Evolutionary conservation across 2,113 vertebrate species (phyloP).

Genomic region (Epinephelus lanceolatus): DNA sequence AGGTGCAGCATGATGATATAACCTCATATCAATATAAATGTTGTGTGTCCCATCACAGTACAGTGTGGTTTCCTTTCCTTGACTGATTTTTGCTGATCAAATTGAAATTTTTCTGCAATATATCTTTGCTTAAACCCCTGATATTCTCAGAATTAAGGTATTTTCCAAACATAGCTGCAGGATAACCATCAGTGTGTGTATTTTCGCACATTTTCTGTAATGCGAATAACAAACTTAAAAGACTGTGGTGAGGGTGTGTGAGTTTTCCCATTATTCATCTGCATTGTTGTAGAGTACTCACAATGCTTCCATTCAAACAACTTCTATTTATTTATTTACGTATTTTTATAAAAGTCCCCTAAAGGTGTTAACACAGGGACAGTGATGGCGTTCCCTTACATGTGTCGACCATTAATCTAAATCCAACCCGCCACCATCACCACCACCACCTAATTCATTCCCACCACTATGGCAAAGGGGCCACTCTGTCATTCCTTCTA

Average conservation of each 20-base stretch:
- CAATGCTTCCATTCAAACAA: not conserved
- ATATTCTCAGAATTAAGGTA: not conserved
- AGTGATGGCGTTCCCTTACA: not conserved
- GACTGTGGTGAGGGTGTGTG: too few species aligned
- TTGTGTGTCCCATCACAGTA: not conserved
- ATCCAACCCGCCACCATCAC: slow-evolving; percentile 6
- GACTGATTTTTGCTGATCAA: not conserved
- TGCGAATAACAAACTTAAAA: too few species aligned
- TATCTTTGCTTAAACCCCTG: not conserved
- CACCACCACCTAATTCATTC: slow-evolving; percentile 41
- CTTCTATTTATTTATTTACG: too few species aligned
- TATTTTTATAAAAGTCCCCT: not conserved
- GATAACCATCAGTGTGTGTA: too few species aligned
- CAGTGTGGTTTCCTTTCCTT: not conserved
- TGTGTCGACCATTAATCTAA: slow-evolving; percentile 35
- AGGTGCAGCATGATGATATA: not conserved
- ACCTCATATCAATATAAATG: not conserved
- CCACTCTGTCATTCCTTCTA: slow-evolving; percentile 51
- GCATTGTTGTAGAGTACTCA: too few species aligned
- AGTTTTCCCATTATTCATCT: too few species aligned
- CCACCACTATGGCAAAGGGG: slow-evolving; percentile 7
- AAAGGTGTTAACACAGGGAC: not conserved
- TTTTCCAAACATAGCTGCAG: not conserved
- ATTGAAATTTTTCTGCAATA: not conserved
- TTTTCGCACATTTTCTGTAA: too few species aligned